Conservation (phyloP, 2,888 invertebrate species). For the Mythimna albipuncta region DNA sequence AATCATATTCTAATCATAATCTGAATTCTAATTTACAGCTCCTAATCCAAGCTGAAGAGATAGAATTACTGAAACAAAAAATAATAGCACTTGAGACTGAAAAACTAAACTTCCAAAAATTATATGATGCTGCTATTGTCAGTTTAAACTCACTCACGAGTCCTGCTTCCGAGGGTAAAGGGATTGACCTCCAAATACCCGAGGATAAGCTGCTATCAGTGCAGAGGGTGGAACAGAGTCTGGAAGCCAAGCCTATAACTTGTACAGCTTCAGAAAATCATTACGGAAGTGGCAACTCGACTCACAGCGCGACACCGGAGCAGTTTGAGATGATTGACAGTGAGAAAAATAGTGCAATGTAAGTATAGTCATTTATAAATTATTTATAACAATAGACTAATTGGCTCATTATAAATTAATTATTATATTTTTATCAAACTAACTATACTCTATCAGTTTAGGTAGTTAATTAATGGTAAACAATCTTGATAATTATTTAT, state of each 20-base stretch:
- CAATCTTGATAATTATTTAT: too few relatives aligned
- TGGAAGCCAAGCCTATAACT: conserved; percentile 80
- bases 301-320: conserved; percentile 91
- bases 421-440: too few relatives aligned
- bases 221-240: conserved; percentile 66
- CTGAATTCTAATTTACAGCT: conserved; percentile 72
- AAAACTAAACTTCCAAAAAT: conserved; percentile 90
- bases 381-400: too few relatives aligned
- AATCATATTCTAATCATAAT: neutral
- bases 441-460: too few relatives aligned
- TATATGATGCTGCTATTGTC: conserved; percentile 88
- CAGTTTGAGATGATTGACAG: conserved; percentile 92
- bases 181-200: conserved; percentile 79
- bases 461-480: too few relatives aligned
- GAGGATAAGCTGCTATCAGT: conserved; percentile 76
- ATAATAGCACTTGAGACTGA: conserved; percentile 89
- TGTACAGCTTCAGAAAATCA: conserved; percentile 87
- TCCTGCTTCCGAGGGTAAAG: conserved; percentile 82
- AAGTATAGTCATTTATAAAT: conserved; percentile 57
- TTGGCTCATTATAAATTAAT: too few relatives aligned
- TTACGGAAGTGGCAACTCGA: conserved; percentile 88
- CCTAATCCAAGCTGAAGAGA: conserved; percentile 89
- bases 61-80: conserved; percentile 90
- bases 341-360: conserved; percentile 86
- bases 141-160: conserved; percentile 87